Percentiles rank a stretch among this genome's conserved stretches.
phyloP scores from a whole-genome alignment of 2,797 vertebrate species.

The Neomorphus geoffroyi region DNA sequence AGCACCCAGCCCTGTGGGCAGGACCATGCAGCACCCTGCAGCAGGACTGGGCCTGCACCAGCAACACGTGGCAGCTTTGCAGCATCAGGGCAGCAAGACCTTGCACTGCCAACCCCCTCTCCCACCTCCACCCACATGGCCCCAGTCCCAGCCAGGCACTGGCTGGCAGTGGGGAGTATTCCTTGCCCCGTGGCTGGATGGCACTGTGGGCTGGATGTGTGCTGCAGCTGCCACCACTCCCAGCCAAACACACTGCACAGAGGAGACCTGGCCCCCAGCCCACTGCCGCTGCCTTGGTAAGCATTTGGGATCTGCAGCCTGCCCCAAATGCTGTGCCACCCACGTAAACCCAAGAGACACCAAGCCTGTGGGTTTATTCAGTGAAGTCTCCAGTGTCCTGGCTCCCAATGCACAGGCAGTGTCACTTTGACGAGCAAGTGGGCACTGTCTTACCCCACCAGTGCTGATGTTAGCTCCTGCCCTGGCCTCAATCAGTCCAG shows the following conservation, averaged over 20 bases:
- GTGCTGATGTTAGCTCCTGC: too few relatives aligned
- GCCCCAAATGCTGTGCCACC: accelerated
- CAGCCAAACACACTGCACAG: not conserved
- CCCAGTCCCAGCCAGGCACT: not conserved
- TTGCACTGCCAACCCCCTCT: not conserved
- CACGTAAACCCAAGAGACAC: accelerated
- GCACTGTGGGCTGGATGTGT: not conserved
- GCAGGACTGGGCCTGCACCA: not conserved
- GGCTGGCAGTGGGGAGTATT: accelerated
- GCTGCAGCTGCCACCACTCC: not conserved
- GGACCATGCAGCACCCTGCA: not conserved
- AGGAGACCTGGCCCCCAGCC: not conserved
- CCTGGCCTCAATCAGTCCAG: not conserved
- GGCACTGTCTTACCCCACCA: too few relatives aligned
- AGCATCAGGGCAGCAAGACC: not conserved
- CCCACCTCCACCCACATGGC: accelerated
- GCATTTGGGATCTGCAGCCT: accelerated
- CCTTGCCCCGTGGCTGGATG: accelerated
- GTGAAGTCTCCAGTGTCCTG: too few relatives aligned
- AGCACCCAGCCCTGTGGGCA: not conserved
- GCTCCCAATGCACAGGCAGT: accelerated
- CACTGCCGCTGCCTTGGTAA: accelerated
- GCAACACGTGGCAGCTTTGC: not conserved
- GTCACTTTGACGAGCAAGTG: not conserved
- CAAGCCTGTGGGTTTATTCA: not conserved